A percentile compares a stretch with the other conserved stretches of the same genome.
Evolutionary conservation across 1,140 invertebrate genomes (phyloP).

Genomic region (Paraescarpia echinospica): DNA sequence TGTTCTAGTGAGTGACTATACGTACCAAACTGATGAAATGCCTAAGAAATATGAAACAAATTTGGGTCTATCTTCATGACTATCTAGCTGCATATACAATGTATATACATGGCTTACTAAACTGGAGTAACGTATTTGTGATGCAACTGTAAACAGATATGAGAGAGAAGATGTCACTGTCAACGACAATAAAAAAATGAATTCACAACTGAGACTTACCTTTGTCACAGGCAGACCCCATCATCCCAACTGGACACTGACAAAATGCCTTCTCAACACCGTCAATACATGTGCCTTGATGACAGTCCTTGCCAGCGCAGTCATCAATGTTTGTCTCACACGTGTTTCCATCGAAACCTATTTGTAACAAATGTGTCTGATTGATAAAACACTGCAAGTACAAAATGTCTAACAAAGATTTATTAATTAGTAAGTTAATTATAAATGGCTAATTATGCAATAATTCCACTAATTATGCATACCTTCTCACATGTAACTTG

Average conservation of each 20-base stretch:
- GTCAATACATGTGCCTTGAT: conserved; percentile 68
- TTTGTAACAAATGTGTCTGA: background rate
- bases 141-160: background rate
- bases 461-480: background rate
- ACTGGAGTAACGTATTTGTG: background rate
- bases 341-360: background rate
- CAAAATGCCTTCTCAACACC: conserved; percentile 26
- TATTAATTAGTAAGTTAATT: background rate
- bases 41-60: too few species aligned
- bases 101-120: too few species aligned
- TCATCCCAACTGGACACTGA: conserved; percentile 35
- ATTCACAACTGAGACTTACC: background rate
- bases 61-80: too few species aligned
- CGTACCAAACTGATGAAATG: too few species aligned
- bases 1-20: too few species aligned
- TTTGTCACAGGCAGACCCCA: conserved; percentile 66
- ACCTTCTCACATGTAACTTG: background rate
- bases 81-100: too few species aligned
- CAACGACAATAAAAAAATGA: background rate
- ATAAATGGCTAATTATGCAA: background rate
- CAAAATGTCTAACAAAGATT: background rate
- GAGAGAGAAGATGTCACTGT: background rate
- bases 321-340: conserved; percentile 82
- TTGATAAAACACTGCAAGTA: background rate
- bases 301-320: conserved; percentile 82